Percentiles rank a stretch among this genome's conserved stretches.
Conservation (phyloP, 2,888 invertebrate species). For the Metallyticus violacea region DNA sequence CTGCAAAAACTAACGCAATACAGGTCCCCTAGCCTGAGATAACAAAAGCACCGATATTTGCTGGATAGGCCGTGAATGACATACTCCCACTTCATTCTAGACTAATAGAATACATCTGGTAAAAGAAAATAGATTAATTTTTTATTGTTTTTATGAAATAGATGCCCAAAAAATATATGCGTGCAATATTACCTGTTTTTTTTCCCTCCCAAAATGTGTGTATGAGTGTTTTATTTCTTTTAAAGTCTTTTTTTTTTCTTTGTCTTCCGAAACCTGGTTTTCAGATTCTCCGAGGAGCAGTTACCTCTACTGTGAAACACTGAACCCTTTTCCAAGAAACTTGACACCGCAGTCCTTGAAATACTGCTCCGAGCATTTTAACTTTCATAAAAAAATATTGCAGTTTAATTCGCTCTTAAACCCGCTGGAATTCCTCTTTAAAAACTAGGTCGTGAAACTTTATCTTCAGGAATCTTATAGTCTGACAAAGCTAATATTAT, state of each 20-base stretch:
- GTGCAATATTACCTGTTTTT: too few relatives aligned
- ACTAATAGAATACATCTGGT: too few relatives aligned
- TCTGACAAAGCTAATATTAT: too few relatives aligned
- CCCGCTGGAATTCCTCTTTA: not conserved
- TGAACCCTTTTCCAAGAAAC: not conserved
- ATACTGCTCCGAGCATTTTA: not conserved
- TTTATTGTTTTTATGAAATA: not conserved
- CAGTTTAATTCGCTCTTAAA: not conserved
- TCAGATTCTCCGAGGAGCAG: not conserved
- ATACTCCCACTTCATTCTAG: too few relatives aligned
- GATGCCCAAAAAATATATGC: not conserved
- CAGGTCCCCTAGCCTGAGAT: too few relatives aligned
- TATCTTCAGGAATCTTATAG: too few relatives aligned
- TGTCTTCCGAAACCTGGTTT: not conserved
- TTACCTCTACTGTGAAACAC: not conserved
- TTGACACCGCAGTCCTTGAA: not conserved
- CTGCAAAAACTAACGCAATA: too few relatives aligned
- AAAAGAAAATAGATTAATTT: not conserved
- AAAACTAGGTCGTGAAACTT: not conserved
- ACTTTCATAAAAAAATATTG: not conserved
- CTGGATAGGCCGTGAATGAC: too few relatives aligned
- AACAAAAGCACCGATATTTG: too few relatives aligned
- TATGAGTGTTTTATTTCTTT: too few relatives aligned
- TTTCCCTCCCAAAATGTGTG: not conserved
- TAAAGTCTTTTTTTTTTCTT: not conserved